Evolutionary conservation across 2,888 invertebrate genomes (phyloP).

Genomic region (Apeira syringaria): DNA sequence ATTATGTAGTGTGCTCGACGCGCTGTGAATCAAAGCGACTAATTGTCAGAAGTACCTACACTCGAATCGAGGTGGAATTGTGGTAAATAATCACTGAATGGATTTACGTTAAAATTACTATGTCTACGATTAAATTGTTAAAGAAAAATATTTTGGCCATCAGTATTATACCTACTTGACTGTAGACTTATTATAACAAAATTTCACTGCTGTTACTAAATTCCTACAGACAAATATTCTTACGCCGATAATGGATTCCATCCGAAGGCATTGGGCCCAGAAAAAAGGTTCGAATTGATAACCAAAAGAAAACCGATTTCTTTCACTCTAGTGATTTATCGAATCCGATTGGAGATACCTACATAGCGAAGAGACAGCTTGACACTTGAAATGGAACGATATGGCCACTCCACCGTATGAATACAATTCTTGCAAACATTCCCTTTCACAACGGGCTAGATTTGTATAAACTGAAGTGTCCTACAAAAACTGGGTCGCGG

Average conservation of each 20-base stretch:
- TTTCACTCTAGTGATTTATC: constrained; percentile 50
- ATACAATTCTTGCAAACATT: constrained; percentile 41
- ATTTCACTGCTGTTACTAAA: too few relatives aligned
- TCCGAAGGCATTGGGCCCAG: constrained; percentile 23
- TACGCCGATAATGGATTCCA: constrained; percentile 2
- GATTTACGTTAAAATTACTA: too few relatives aligned
- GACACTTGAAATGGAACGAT: constrained; percentile 49
- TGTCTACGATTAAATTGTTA: too few relatives aligned
- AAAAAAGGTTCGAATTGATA: constrained; percentile 43
- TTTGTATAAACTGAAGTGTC: constrained; percentile 48
- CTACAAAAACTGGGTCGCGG: constrained; percentile 63
- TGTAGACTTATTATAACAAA: too few relatives aligned
- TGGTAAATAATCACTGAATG: constrained; percentile 3
- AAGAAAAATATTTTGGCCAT: too few relatives aligned
- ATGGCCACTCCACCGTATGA: constrained; percentile 35
- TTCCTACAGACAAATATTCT: too few relatives aligned
- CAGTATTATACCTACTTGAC: too few relatives aligned
- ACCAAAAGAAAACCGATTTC: constrained; percentile 37
- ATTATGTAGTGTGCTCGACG: constrained; percentile 1
- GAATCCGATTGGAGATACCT: constrained; percentile 58
- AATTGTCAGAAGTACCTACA: constrained; percentile 14
- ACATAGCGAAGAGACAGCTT: constrained; percentile 51
- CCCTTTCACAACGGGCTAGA: constrained; percentile 39
- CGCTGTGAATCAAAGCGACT: constrained; percentile 13
- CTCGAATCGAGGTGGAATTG: constrained; percentile 3